These are phyloP conservation scores for Phalacrocorax brasilianus DNA, from an alignment of 2,113 vertebrate genomes.

Conservation along the genomic window DNA sequence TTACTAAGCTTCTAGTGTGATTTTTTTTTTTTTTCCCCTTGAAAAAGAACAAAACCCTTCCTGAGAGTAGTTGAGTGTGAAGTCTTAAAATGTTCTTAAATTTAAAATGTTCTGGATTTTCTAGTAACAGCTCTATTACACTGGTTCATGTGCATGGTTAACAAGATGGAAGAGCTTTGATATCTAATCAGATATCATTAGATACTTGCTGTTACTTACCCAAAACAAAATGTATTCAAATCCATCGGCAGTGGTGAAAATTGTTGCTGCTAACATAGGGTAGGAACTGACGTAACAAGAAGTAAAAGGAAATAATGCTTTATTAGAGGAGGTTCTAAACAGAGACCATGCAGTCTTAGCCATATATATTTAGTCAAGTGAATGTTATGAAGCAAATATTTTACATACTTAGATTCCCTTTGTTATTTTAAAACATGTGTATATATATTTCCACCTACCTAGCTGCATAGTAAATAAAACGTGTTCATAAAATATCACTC, in stretches of 20 bases:
- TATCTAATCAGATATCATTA: not conserved
- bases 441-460: not conserved
- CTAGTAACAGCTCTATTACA: not conserved
- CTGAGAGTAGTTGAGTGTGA: not conserved
- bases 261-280: not conserved
- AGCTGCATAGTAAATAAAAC: not conserved
- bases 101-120: not conserved
- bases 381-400: not conserved
- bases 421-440: not conserved
- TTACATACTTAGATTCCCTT: not conserved
- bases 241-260: not conserved
- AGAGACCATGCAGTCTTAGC: not conserved
- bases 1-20: not conserved
- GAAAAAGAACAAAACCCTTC: not conserved
- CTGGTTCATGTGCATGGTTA: fast-evolving
- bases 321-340: not conserved
- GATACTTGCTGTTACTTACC: not conserved
- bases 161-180: not conserved
- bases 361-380: not conserved
- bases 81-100: not conserved
- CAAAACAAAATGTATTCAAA: not conserved
- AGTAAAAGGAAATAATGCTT: not conserved
- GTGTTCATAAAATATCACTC: not conserved
- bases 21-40: not conserved
- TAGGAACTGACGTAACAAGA: not conserved